Evolutionary conservation across 1,140 invertebrate genomes (phyloP).

Genomic region (Globodera ellingtonae): DNA sequence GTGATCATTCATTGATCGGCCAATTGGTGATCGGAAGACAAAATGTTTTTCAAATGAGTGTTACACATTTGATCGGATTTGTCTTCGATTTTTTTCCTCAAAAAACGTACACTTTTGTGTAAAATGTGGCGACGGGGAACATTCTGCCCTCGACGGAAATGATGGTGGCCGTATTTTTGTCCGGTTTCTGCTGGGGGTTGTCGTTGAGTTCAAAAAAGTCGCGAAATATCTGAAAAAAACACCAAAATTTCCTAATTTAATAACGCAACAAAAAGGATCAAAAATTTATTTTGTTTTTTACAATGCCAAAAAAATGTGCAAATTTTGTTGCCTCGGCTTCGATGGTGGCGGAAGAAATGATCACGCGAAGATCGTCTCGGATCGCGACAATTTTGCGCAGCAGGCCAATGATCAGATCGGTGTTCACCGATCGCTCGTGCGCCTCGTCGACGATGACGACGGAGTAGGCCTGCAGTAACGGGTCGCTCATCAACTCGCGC

Average conservation of each 20-base stretch:
- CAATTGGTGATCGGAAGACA: too few relatives aligned
- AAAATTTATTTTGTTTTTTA: conserved; percentile 20
- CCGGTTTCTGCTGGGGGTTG: conserved; percentile 67
- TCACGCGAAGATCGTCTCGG: conserved; percentile 93
- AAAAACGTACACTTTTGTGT: conserved; percentile 70
- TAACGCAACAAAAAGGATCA: too few relatives aligned
- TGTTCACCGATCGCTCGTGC: conserved; percentile 89
- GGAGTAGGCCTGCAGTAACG: conserved; percentile 45
- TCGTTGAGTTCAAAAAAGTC: conserved; percentile 84
- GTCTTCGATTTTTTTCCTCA: neutral
- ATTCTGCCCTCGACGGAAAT: conserved; percentile 84
- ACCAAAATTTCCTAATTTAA: neutral
- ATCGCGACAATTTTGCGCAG: conserved; percentile 90
- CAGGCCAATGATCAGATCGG: conserved; percentile 95
- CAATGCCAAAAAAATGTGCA: too few relatives aligned
- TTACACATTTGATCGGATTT: neutral
- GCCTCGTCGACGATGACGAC: conserved; percentile 93
- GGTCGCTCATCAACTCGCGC: conserved; percentile 50
- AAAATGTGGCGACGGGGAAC: conserved; percentile 85
- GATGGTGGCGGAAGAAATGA: conserved; percentile 86
- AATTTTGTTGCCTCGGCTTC: conserved; percentile 74
- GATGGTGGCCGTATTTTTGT: conserved; percentile 76
- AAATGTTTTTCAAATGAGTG: neutral
- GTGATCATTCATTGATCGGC: too few relatives aligned
- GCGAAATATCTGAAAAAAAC: conserved; percentile 69